Base-by-base conservation (phyloP, 2,888 invertebrate species). In the Dynastes grantii region DNA sequence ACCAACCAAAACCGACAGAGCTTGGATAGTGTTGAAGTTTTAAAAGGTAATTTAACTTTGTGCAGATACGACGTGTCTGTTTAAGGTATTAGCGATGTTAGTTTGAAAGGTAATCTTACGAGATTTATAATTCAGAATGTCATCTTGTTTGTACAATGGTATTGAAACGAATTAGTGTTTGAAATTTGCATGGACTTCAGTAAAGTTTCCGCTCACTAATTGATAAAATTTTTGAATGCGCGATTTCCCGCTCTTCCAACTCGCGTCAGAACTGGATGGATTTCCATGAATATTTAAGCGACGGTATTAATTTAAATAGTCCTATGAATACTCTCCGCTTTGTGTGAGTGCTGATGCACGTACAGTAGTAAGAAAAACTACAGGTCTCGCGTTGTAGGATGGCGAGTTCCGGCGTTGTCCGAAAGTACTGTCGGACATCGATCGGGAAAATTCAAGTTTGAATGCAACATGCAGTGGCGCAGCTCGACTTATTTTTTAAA, bases 1-100 rank as follows among this genome's bases (percentile, higher is more conserved):
- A 61, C 45, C 61, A n/a, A 75, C 40, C 61, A 63, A 75, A 75
- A 61, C 73, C 13, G 13, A 49, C 40, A 2, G 5, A 37, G 61
- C 73, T 13, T 6, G 61, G 61, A 75, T 75, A 40, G 22, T 61
- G 73, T 75, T 75, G 73, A 75, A 75, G 61, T 75, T 75, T 75
- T 75, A 75, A 63, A 75, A 75, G 73, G 73, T 75, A 75, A 75
- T 75, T 75, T 75, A 75, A 75, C 73, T 75, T 75, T 75, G 40
- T 45, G 55, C 55, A 61, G 73, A 75, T 61, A 75, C 73, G 73
- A 27, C 73, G 61, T 61, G 61, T 27, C 73, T 75, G 45, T 75
- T 75, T 61, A 75, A 75, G 73, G 73, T 61, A 75, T 75, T 75
- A 75, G 61, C 16, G 40, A 61, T 75, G 73, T 45, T 75, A 75